Evolutionary conservation across 1,140 invertebrate genomes (phyloP).

Genomic region (Cydia fagiglandana): DNA sequence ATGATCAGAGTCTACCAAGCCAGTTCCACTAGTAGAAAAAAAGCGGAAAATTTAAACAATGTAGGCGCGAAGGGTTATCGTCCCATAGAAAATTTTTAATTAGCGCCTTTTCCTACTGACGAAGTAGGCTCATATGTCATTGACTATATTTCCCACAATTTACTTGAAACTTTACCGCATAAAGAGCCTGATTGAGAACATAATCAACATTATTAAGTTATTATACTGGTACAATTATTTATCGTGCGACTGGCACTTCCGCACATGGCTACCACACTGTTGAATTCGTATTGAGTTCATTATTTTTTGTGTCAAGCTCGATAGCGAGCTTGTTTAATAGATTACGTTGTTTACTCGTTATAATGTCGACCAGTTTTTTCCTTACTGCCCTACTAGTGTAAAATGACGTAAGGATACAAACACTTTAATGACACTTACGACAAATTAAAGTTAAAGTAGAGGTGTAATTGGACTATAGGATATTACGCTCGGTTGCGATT

Average conservation of each 20-base stretch:
- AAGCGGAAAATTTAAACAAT: no score
- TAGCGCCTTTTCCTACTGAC: no score
- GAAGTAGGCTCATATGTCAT: no score
- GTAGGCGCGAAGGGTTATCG: no score
- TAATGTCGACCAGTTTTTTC: slow-evolving; percentile 28
- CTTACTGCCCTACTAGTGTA: background rate
- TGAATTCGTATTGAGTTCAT: background rate
- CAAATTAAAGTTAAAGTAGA: background rate
- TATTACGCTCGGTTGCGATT: slow-evolving; percentile 10
- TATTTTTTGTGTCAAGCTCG: slow-evolving; percentile 27
- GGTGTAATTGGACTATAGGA: background rate
- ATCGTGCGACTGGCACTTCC: background rate
- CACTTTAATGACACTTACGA: background rate
- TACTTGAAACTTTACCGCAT: no score
- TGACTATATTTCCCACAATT: no score
- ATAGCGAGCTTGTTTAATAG: slow-evolving; percentile 30
- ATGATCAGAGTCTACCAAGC: no score
- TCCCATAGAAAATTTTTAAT: no score
- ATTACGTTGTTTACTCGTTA: slow-evolving; percentile 28
- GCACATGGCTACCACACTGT: background rate
- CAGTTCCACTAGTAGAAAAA: no score
- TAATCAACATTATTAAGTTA: no score
- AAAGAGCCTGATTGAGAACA: no score
- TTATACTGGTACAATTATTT: background rate
- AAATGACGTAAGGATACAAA: background rate